Evolutionary conservation across 2,113 vertebrate species (phyloP).

Genomic region (Cyprinodon brontotheroides): DNA sequence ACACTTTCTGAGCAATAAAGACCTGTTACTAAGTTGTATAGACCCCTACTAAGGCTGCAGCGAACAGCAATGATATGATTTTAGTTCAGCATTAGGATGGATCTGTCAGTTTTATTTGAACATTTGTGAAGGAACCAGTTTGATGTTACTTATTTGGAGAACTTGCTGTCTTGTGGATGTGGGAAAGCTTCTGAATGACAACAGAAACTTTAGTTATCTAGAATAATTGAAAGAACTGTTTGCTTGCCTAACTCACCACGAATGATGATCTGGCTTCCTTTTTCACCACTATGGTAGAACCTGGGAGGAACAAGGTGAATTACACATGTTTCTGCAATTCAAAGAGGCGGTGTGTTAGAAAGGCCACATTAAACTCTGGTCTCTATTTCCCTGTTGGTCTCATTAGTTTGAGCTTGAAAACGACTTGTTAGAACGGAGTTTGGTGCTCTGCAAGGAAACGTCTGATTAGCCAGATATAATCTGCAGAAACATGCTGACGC

Average conservation of each 20-base stretch:
- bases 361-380: too few relatives aligned
- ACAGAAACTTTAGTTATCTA: not conserved
- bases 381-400: not conserved
- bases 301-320: not conserved
- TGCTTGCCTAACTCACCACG: slow-evolving; percentile 19
- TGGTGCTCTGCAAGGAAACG: not conserved
- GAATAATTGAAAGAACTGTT: not conserved
- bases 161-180: not conserved
- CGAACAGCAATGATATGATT: not conserved
- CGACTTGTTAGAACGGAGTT: not conserved
- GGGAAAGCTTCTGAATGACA: not conserved
- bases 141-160: not conserved
- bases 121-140: not conserved
- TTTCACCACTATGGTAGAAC: slow-evolving; percentile 8
- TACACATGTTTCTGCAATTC: not conserved
- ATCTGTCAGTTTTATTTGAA: not conserved
- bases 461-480: slow-evolving; percentile 31
- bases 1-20: not conserved
- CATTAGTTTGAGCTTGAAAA: not conserved
- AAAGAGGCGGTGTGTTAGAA: not conserved
- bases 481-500: slow-evolving; percentile 38
- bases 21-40: not conserved
- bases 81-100: not conserved
- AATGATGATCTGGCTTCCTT: slow-evolving; percentile 33
- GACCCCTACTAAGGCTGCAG: not conserved